These are phyloP conservation scores for Probosciger aterrimus DNA, from an alignment of 2,113 vertebrate genomes.

Conservation along the genomic window DNA sequence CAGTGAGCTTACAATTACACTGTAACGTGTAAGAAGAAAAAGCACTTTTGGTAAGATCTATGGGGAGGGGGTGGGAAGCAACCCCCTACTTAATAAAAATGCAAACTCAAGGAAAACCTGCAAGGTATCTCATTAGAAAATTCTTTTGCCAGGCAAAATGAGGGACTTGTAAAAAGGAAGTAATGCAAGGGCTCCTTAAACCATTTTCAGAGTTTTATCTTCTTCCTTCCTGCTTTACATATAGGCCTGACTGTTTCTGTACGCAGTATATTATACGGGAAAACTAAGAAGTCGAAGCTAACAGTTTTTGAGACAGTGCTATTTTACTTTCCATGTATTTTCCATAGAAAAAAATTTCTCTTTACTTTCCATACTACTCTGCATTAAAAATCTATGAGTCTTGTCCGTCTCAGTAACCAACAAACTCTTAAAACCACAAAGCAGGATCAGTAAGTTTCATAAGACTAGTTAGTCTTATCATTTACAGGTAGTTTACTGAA, in stretches of 20 bases:
- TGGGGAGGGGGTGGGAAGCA: background rate
- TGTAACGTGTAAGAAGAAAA: background rate
- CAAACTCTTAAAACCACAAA: background rate
- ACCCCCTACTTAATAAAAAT: background rate
- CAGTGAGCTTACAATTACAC: background rate
- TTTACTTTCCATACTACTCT: background rate
- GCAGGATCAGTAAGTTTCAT: background rate
- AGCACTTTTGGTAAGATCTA: background rate
- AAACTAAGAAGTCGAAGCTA: background rate
- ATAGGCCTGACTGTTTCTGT: background rate
- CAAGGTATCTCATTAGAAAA: background rate
- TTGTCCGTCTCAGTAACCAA: background rate
- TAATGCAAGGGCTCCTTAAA: background rate
- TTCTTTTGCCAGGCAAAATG: constrained; percentile 2
- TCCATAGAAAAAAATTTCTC: background rate
- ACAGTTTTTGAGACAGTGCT: constrained; percentile 1
- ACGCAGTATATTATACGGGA: background rate
- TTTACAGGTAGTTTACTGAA: background rate
- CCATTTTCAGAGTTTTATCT: background rate
- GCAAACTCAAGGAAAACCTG: background rate
- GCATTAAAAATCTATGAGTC: background rate
- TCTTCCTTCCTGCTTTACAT: background rate
- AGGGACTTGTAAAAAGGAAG: background rate
- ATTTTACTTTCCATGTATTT: background rate
- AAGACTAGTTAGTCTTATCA: background rate